Evolutionary conservation across 1,140 invertebrate species (phyloP).

Genomic region (Schlechtendalia chinensis): DNA sequence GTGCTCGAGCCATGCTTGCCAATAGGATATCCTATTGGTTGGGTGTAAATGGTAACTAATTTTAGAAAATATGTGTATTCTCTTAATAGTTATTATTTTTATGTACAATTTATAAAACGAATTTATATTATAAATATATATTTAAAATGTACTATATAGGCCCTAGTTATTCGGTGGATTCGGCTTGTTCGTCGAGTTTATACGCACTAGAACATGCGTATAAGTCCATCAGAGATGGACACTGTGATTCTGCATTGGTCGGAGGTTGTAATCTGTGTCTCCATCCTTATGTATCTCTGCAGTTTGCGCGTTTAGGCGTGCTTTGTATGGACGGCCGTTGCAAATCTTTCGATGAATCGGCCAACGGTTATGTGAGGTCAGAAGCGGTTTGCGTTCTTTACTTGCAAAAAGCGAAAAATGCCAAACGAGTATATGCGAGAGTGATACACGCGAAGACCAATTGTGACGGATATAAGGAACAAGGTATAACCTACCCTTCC

Average conservation of each 20-base stretch:
- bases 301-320: conserved; percentile 75
- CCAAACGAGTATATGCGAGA: conserved; percentile 73
- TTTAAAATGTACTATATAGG: conserved; percentile 56
- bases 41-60: conserved; percentile 61
- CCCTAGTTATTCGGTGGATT: conserved; percentile 81
- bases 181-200: conserved; percentile 86
- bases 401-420: conserved; percentile 76
- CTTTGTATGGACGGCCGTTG: conserved; percentile 81
- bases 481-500: conserved; percentile 89
- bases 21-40: conserved; percentile 81
- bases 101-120: background rate
- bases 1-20: conserved; percentile 85
- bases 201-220: conserved; percentile 82
- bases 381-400: conserved; percentile 75
- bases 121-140: background rate
- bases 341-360: conserved; percentile 81
- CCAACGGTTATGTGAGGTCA: conserved; percentile 73
- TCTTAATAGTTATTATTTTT: background rate
- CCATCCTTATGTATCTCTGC: conserved; percentile 81
- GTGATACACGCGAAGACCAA: conserved; percentile 72
- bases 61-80: background rate
- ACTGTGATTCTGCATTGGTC: conserved; percentile 84
- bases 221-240: conserved; percentile 69
- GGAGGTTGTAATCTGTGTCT: conserved; percentile 79
- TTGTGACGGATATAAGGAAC: conserved; percentile 84